phyloP scores from a whole-genome alignment of 2,797 vertebrate genomes.

The Garrulus glandarius region DNA sequence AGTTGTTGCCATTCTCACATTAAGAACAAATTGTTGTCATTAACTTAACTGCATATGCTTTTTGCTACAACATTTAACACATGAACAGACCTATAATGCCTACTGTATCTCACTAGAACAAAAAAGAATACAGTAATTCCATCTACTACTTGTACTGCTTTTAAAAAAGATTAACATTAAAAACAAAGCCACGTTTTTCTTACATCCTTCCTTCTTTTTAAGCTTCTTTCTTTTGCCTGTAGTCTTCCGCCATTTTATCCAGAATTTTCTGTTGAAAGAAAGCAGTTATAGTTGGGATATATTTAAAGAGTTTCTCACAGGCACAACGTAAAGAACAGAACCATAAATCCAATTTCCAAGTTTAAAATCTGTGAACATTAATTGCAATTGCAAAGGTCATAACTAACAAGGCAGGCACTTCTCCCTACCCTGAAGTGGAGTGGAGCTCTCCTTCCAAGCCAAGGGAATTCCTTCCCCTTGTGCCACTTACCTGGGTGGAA shows the following conservation, averaged over 20 bases:
- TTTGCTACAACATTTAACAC: slow-evolving; percentile 79
- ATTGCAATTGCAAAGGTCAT: neutral
- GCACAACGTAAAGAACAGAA: neutral
- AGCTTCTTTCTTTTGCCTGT: slow-evolving; percentile 77
- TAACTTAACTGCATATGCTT: slow-evolving; percentile 74
- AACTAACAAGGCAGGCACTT: neutral
- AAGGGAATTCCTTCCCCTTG: neutral
- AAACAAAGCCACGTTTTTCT: slow-evolving; percentile 76
- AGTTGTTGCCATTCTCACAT: slow-evolving; percentile 67
- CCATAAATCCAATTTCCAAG: neutral
- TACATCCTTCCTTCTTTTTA: slow-evolving; percentile 65
- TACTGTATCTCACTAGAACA: slow-evolving; percentile 76
- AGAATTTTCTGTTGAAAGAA: slow-evolving; percentile 77
- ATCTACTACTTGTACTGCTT: slow-evolving; percentile 73
- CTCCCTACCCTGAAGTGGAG: neutral
- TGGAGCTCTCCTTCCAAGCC: neutral
- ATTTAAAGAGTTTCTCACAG: neutral
- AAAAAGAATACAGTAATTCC: slow-evolving; percentile 73
- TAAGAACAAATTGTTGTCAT: slow-evolving; percentile 68
- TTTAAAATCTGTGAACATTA: neutral
- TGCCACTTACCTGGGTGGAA: slow-evolving; percentile 5
- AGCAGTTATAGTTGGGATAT: neutral
- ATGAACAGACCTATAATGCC: slow-evolving; percentile 74
- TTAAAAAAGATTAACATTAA: slow-evolving; percentile 80
- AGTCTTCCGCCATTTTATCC: slow-evolving; percentile 81